phyloP scores from a whole-genome alignment of 2,113 vertebrate species.

The Pipa parva region DNA sequence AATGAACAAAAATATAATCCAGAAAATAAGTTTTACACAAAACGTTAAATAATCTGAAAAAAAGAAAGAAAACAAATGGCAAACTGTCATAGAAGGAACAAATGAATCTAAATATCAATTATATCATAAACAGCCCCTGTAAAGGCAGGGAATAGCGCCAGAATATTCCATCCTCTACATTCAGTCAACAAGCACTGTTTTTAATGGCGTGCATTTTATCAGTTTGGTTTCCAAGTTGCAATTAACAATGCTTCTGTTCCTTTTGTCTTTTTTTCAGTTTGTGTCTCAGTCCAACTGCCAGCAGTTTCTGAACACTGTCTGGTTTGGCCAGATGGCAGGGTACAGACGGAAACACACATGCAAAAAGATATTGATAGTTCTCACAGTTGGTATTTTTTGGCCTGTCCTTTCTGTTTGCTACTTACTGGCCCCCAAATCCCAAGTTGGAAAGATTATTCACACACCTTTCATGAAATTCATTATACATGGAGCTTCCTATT shows the following conservation, averaged over 20 bases:
- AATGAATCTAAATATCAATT: too few species aligned
- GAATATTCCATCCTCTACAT: too few species aligned
- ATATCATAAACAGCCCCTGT: too few species aligned
- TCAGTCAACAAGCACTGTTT: background rate
- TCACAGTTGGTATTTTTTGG: conserved; percentile 89
- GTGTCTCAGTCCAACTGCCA: conserved; percentile 98
- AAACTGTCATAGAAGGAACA: too few species aligned
- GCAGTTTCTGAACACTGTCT: conserved; percentile 97
- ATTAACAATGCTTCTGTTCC: background rate
- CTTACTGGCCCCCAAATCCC: conserved; percentile 90
- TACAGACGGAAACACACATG: conserved; percentile 94
- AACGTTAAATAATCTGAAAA: too few species aligned
- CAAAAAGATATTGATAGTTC: conserved; percentile 90
- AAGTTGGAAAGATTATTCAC: conserved; percentile 91
- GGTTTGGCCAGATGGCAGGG: conserved; percentile 97
- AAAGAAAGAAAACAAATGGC: too few species aligned
- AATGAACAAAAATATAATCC: too few species aligned
- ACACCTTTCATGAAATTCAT: conserved; percentile 98
- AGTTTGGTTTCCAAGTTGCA: too few species aligned
- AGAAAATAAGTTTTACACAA: too few species aligned
- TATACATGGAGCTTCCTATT: conserved; percentile 96
- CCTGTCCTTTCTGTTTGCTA: conserved; percentile 91
- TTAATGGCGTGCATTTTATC: too few species aligned
- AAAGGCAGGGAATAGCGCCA: too few species aligned
- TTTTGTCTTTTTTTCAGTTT: conserved; percentile 67